Base-by-base conservation (phyloP, 2,888 invertebrate genomes). In the Caenorhabditis afra region DNA sequence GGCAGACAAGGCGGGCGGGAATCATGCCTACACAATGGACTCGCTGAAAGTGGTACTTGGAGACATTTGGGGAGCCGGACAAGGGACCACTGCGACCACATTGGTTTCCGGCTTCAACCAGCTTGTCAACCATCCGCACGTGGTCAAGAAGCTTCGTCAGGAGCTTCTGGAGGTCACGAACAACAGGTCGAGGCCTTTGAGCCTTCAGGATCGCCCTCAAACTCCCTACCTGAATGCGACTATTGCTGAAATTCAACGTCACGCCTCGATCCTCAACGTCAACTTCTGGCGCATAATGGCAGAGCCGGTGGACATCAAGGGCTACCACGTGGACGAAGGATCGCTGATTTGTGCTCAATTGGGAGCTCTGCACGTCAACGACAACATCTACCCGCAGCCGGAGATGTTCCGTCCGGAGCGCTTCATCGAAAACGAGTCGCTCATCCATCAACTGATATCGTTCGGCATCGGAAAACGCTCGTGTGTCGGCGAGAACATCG, bases 21-120 rank as follows among this genome's bases (percentile, higher is more conserved):
- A 45, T 0, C 45, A 23, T 1, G 20, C 53, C 8, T 70, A 70
- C 39, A 61, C 61, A 14, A 39, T 75, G 22, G 49, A 81, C 4
- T 62, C 55, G 8, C 29, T 84, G 35, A 62, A 67, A n/a, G 52
- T 53, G 37, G 76, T 79, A 11, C 49, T 82, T 5, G 22, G 41
- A 4, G 84, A 84, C 14, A 23, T 84, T 4, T 84, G 82, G 82
- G 5, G 70, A 0, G 82, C 84, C 20, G 84, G 84, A 12, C 81
- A 83, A 35, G 82, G 80, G 5, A 84, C 84, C 0, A 81, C 81
- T 0, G 22, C 78, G 5, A 80, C 68, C 0, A 84, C 82, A 7
- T 50, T 84, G 18, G 66, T 64, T 5, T 78, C 73, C 37, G 81
- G 66, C 10, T 66, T 77, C 61, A 64, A 66, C 16, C 62, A 76